Evolutionary conservation across 2,888 invertebrate species (phyloP), one percentile per base, ranked within the genome.

Genomic region (Pollenia griseotomentosa): DNA sequence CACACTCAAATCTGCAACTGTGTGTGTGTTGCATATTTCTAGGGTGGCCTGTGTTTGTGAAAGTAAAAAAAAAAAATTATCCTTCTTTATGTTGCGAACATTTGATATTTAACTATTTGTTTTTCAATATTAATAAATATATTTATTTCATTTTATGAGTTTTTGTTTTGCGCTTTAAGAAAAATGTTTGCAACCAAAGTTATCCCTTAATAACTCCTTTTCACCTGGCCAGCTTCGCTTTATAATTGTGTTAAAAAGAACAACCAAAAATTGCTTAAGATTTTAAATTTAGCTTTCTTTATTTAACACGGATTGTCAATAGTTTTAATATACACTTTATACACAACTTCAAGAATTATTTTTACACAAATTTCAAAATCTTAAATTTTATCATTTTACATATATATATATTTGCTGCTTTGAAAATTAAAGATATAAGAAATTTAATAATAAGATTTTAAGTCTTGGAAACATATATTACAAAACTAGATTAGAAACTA

Each of bases 41-140:
- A 63, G 44, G 61, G 70, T 71, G 48, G 82, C 74, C 74, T 42
- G 74, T 63, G 57, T 65, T 55, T 53, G n/a, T 51, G 66, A 83
- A 77, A 59, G 68, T 61, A 44, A 53, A 16, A 66, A 12, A 19
- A 19, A 57, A 33, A 33, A 33, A 33, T 33, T 33, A 33, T 42
- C 12, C 40, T 55, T 65, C n/a, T 83, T 83, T 82, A 66, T 59
- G 53, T 83, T 83, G 75, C 68, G 53, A 80, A 80, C 44, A 80
- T 80, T 68, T 42, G 68, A 51, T 16, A 19, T 53, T 75, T 79
- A 48, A 2, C 0, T 16, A 23, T 19, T 61, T 53, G 7, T 51
- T 33, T n/a, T 33, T 68, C 33, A 10, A 23, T 51, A 2, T 16
- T 10, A 7, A 19, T 46, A 59, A 48, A 46, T 10, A 14, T 19